Base-by-base conservation (phyloP, 2,888 invertebrate species). In the Chaetogeoica ovagalla region DNA sequence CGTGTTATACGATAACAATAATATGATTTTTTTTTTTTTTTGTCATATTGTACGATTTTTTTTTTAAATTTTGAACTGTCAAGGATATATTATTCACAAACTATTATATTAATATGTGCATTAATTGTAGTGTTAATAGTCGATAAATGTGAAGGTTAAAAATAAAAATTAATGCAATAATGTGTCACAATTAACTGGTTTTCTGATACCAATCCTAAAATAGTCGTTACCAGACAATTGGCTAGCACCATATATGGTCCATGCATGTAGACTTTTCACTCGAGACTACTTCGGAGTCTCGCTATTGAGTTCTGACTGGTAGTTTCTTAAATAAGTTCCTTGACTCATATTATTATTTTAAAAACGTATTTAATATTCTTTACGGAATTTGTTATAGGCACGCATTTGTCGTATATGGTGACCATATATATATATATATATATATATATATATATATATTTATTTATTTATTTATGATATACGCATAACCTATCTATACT, bases 161-260 rank as follows among this genome's bases (percentile, higher is more conserved):
- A 57, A 75, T 57, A 30, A 75, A 9, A 66, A 66, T 68, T 19
- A 81, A 59, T 60, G 19, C 52, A 69, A 69, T 69, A 62, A 70
- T 55, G 55, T 62, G 70, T 63, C 62, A 43, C 19, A 55, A 30
- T 70, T 70, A 70, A 79, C 77, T 79, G 62, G 77, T 79, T 70
- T 60, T 55, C 62, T 69, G 55, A 39, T 70, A 39, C 52, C 63
- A 70, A 70, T 79, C 77, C 77, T 63, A 79, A 79, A 79, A 70
- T 79, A 70, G 77, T 70, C 62, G 77, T 79, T 62, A 70, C 70
- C 62, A 52, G 52, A 62, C 70, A 79, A 37, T 70, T 63, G n/a
- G 63, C 70, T 55, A 63, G 37, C 60, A 21, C 77, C 77, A 63
- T 79, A 70, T 79, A 79, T 69, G 70, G 77, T 63, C 69, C 15